Conservation (phyloP, 2,888 invertebrate genomes). For the Lumbricus terrestris region DNA sequence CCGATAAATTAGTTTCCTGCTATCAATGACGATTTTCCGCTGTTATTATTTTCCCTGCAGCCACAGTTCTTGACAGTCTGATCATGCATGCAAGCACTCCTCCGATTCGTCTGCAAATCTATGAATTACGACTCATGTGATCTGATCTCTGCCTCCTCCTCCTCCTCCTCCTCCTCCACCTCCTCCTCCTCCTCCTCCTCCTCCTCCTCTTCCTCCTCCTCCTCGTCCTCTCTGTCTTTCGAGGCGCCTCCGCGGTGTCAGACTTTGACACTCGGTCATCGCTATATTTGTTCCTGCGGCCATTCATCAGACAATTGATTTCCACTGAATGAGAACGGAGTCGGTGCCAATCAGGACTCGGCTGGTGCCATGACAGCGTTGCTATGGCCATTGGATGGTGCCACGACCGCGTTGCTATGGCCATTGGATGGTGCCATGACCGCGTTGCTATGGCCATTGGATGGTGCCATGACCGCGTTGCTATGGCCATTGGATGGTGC, state of each 20-base stretch:
- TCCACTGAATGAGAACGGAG: neutral
- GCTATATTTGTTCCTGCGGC: neutral
- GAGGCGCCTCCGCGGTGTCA: neutral
- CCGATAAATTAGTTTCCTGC: neutral
- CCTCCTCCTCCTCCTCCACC: too few relatives aligned
- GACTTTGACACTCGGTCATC: neutral
- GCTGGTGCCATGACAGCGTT: too few relatives aligned
- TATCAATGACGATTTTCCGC: neutral
- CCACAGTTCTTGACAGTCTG: neutral
- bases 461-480: too few relatives aligned
- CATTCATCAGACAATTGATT: too few relatives aligned
- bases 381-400: neutral
- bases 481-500: fast-evolving
- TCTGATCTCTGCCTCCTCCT: neutral
- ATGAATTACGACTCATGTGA: neutral
- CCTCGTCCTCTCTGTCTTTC: too few relatives aligned
- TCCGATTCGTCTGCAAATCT: neutral
- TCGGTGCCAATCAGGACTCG: neutral
- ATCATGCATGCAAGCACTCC: neutral
- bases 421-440: too few relatives aligned
- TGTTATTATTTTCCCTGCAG: too few relatives aligned
- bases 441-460: too few relatives aligned
- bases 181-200: too few relatives aligned
- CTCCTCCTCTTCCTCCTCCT: too few relatives aligned
- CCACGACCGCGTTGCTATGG: too few relatives aligned